These are phyloP conservation scores for Nomada ruficornis DNA, from an alignment of 2,888 invertebrate species.

Conservation along the genomic window DNA sequence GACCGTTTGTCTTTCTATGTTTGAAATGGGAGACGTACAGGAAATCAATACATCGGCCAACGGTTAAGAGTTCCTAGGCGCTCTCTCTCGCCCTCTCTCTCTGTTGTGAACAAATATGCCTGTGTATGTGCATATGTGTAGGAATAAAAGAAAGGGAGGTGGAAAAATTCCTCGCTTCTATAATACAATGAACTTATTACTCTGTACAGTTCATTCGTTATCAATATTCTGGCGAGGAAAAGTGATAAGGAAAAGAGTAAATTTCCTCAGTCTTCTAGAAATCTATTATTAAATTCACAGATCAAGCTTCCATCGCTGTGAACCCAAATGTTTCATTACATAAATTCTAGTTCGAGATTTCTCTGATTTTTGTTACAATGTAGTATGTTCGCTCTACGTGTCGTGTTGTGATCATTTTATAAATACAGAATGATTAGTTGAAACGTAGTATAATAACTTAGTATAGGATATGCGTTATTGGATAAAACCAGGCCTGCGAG, in stretches of 20 bases:
- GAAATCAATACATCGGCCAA: slow-evolving; percentile 80
- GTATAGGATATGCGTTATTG: background rate
- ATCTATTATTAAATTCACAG: slow-evolving; percentile 5
- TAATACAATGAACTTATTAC: slow-evolving; percentile 62
- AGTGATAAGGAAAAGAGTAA: slow-evolving; percentile 1
- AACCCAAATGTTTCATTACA: slow-evolving; percentile 19
- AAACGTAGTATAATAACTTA: background rate
- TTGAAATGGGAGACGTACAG: slow-evolving; percentile 79
- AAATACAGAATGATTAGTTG: slow-evolving; percentile 7
- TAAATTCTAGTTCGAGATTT: slow-evolving; percentile 23
- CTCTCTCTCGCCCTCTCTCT: slow-evolving; percentile 5
- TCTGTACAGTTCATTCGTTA: slow-evolving; percentile 43
- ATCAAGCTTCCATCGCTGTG: background rate
- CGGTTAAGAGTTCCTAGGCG: slow-evolving; percentile 70
- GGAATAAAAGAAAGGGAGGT: slow-evolving; percentile 46
- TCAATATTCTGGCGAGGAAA: background rate
- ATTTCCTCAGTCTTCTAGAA: slow-evolving; percentile 26
- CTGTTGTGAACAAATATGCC: background rate
- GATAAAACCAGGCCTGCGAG: slow-evolving; percentile 14
- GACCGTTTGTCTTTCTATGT: slow-evolving; percentile 79
- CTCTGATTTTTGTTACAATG: background rate
- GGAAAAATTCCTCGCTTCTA: slow-evolving; percentile 59
- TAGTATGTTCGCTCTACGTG: no score
- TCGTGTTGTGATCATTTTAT: background rate
- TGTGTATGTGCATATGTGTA: slow-evolving; percentile 22